Evolutionary conservation across 2,888 invertebrate species (phyloP), one percentile per base, ranked within the genome.

Genomic region (Synergus laeviventris): DNA sequence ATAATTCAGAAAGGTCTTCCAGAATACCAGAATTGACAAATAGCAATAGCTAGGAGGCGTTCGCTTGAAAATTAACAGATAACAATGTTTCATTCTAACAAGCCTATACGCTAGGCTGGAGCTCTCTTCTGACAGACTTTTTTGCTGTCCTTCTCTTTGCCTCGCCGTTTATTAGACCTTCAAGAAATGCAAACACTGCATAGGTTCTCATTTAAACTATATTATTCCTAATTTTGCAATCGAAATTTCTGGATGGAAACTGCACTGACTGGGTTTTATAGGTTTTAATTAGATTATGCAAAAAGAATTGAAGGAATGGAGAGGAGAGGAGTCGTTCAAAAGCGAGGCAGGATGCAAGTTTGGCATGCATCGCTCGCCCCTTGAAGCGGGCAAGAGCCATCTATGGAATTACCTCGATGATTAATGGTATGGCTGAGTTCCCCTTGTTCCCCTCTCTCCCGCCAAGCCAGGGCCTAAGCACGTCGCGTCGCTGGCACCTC

Each of bases 371-470:
- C 87, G 85, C 88, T 88, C 88, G 87, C 87, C 88, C 87, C 88
- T 89, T 79, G 77, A 83, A 85, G 85, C 86, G 86, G 86, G 86
- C 86, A 84, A 87, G 85, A 89, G 86, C 89, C 90, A 90, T 90
- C 90, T 90, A 89, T 86, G 90, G 89, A 90, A 91, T 90, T 89
- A 87, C 84, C 89, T 86, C 84, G 89, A 91, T 90, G 90, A 90
- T 90, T 90, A 90, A 90, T 90, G 90, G 87, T 84, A 85, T 81
- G 84, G 81, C 80, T 82, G 83, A 83, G 79, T 77, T 75, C 77
- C 61, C 21, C 39, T 70, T 2, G 2, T 60, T n/a, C 39, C 21
- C 74, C 75, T 31, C 54, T 42, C 56, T 16, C 38, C 18, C 16
- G 59, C 49, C 18, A 9, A 74, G 76, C 38, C 45, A 75, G 79